Evolutionary conservation across 2,113 vertebrate species (phyloP), one percentile per base, ranked within the genome.

Genomic region (Seriola aureovittata): DNA sequence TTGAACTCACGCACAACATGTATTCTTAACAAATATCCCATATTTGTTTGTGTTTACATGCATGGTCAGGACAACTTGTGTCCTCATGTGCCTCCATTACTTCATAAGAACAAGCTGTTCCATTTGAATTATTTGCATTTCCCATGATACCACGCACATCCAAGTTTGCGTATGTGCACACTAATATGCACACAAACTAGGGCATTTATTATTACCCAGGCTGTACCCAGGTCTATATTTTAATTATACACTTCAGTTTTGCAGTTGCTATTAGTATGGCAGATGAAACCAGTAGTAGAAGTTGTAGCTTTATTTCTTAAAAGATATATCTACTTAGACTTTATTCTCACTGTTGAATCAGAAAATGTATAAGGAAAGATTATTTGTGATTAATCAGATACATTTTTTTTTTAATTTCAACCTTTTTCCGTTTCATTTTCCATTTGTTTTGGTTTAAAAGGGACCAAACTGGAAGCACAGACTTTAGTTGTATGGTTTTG

Each of bases 121-220:
- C 40, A 46, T 70, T 82, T 78, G 38, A 83, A 42, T 48, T 71
- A 75, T 80, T 86, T 85, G 48, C 5, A 69, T 88, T 85, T 88
- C 71, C 78, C 64, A 80, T 64, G 57, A 70, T 48, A 46, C 48
- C n/a, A 34, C 36, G n/a, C 67, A 29, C 52, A 55, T 70, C 58
- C 52, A 64, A 69, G 69, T 63, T 75, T 70, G 40, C 4, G 25
- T 48, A 55, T 19, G 1, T 6, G 1, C 23, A 40, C 67, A 65
- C 65, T 67, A 75, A 64, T 23, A 68, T 38, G 36, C n/a, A 69
- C 64, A 80, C 64, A 84, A 82, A 85, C 59, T 80, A 44, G 60
- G 64, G 1, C 75, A 84, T 81, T 86, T 86, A 55, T 78, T 80
- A 63, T 75, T 76, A 85, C 54, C 13, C 36, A 58, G 58, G 1